Percentiles rank a stretch among this genome's conserved stretches.
Evolutionary conservation across 2,797 vertebrate genomes (phyloP).

Genomic region (Notoglanidium macrostoma): DNA sequence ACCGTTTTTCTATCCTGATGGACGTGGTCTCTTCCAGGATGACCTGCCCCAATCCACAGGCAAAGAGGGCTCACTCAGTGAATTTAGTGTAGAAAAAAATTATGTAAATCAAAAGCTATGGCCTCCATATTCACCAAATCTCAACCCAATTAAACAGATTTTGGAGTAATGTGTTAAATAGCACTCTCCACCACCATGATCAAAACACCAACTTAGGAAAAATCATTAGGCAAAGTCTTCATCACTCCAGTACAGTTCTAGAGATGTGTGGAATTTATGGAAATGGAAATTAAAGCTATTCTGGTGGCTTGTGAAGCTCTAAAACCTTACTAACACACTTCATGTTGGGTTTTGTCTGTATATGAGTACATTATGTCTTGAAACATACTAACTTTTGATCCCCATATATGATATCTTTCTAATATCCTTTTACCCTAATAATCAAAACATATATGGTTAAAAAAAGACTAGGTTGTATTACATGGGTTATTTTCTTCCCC

Average conservation of each 20-base stretch:
- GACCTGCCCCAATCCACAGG: not conserved
- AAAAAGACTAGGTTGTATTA: not conserved
- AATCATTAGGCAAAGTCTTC: not conserved
- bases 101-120: not conserved
- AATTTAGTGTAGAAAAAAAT: not conserved
- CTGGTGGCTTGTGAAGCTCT: not conserved
- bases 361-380: not conserved
- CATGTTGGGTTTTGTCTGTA: not conserved
- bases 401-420: not conserved
- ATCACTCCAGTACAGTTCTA: not conserved
- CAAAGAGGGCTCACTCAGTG: not conserved
- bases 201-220: not conserved
- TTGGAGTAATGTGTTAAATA: not conserved
- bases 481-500: not conserved
- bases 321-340: not conserved
- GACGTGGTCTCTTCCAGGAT: not conserved
- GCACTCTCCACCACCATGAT: not conserved
- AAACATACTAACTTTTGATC: not conserved
- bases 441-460: not conserved
- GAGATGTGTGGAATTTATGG: not conserved
- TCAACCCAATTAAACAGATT: not conserved
- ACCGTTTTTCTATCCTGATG: not conserved
- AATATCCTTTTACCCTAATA: not conserved
- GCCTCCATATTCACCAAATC: not conserved
- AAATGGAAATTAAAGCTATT: not conserved